Evolutionary conservation across 1,140 invertebrate species (phyloP).

Genomic region (Drosophila varians): DNA sequence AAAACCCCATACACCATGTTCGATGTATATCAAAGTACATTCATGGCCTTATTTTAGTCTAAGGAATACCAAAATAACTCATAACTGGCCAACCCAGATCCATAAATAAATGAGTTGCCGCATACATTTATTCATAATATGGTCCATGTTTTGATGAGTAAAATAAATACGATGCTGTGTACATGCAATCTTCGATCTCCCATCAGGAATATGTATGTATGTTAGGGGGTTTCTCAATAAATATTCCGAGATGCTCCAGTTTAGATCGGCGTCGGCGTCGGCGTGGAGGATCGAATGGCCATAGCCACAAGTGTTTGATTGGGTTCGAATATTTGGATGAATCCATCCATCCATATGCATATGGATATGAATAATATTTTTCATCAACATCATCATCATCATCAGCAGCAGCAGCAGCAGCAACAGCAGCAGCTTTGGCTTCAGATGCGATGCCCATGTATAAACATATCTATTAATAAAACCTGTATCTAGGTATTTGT

Average conservation of each 20-base stretch:
- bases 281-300: slow-evolving; percentile 7
- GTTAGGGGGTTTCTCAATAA: slow-evolving; percentile 9
- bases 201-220: no score
- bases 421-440: neutral
- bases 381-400: slow-evolving; percentile 6
- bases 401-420: neutral
- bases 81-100: slow-evolving; percentile 45
- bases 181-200: neutral
- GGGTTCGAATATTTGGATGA: no score
- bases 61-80: slow-evolving; percentile 41
- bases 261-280: neutral
- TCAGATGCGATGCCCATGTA: slow-evolving; percentile 35
- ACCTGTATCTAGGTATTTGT: slow-evolving; percentile 32
- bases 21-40: slow-evolving; percentile 49
- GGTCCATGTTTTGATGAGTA: slow-evolving; percentile 7
- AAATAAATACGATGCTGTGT: neutral
- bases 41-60: slow-evolving; percentile 49
- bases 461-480: slow-evolving; percentile 46
- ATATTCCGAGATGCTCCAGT: slow-evolving; percentile 13
- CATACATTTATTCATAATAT: slow-evolving; percentile 5
- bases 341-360: neutral
- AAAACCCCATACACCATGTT: neutral
- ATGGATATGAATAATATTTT: slow-evolving; percentile 30
- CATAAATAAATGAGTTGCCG: slow-evolving; percentile 39
- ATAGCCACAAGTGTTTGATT: slow-evolving; percentile 40